A percentile compares a stretch with the other conserved stretches of the same genome.
These are phyloP conservation scores for Nebria brevicollis DNA, from an alignment of 2,888 invertebrate genomes.

Conservation along the genomic window DNA sequence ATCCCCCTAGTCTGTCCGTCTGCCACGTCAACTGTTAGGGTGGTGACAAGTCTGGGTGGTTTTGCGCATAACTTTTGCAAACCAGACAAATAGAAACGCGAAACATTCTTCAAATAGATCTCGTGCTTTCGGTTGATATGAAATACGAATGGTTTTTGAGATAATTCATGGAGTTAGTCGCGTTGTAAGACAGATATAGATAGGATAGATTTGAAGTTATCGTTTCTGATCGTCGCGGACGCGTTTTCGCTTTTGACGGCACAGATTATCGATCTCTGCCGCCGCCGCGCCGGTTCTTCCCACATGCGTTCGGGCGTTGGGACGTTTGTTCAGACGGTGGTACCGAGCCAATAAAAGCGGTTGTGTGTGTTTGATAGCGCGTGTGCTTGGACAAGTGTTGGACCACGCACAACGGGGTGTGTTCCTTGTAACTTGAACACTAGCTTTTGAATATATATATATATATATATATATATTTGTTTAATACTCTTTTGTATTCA, in stretches of 20 bases:
- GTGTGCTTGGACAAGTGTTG: background rate
- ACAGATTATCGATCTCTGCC: conserved; percentile 44
- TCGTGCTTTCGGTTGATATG: too few species aligned
- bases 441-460: background rate
- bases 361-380: conserved; percentile 12
- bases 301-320: conserved; percentile 18
- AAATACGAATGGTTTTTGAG: background rate
- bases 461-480: too few species aligned
- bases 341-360: conserved; percentile 10
- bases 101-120: background rate
- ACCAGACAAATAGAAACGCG: background rate
- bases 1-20: background rate
- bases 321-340: conserved; percentile 20
- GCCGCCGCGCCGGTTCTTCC: conserved; percentile 26
- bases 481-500: too few species aligned
- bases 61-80: background rate
- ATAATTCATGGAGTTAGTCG: background rate
- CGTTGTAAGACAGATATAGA: background rate
- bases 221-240: background rate
- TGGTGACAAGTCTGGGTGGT: background rate
- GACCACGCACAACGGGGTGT: conserved; percentile 16
- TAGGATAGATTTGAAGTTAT: background rate
- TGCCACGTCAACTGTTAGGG: background rate
- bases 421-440: background rate
- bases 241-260: conserved; percentile 19